Percentiles rank a stretch among this genome's conserved stretches.
phyloP scores from a whole-genome alignment of 2,888 invertebrate species.

The Diplazon laetatorius region DNA sequence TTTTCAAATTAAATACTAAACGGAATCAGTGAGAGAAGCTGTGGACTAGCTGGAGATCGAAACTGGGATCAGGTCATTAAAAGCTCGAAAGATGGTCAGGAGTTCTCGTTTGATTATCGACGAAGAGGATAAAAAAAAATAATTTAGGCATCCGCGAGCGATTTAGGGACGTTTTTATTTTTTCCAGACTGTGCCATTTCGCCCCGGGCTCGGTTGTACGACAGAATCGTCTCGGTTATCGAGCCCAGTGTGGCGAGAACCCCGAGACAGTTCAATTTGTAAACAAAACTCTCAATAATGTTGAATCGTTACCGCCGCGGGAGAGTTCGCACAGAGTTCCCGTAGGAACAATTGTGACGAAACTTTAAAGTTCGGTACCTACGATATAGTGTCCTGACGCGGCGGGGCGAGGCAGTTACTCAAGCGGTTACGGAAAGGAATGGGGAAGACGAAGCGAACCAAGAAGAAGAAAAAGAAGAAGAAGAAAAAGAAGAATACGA shows the following conservation, averaged over 20 bases:
- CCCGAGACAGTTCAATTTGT: conserved; percentile 77
- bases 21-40: no score
- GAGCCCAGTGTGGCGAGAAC: conserved; percentile 32
- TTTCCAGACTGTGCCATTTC: no score
- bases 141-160: no score
- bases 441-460: conserved; percentile 35
- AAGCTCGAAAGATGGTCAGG: no score
- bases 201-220: neutral
- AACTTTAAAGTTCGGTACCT: conserved; percentile 59
- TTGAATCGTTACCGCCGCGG: conserved; percentile 75
- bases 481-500: conserved; percentile 21
- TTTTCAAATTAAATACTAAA: no score
- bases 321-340: conserved; percentile 60
- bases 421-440: conserved; percentile 57
- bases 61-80: no score
- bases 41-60: no score
- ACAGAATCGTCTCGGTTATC: conserved; percentile 55
- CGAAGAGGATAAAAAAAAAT: no score
- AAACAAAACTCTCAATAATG: conserved; percentile 81
- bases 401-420: conserved; percentile 39
- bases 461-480: conserved; percentile 16
- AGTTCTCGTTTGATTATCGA: no score
- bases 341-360: conserved; percentile 64
- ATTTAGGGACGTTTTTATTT: no score
- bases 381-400: conserved; percentile 8